These are phyloP conservation scores for Cyclophora albipunctata DNA, from an alignment of 2,888 invertebrate genomes.

Conservation along the genomic window DNA sequence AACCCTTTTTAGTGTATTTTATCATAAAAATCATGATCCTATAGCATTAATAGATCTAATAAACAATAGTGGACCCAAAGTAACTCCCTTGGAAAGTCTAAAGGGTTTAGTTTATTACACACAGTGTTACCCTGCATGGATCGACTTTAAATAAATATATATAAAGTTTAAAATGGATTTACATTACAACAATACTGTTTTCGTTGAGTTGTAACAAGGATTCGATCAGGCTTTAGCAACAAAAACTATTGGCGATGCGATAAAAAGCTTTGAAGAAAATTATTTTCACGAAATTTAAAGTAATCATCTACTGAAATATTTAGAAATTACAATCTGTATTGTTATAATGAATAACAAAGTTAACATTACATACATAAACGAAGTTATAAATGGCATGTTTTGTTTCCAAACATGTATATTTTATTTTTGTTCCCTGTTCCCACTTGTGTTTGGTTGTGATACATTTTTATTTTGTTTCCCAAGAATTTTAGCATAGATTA, in stretches of 20 bases:
- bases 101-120: slow-evolving; percentile 16
- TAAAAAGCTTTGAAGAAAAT: no score
- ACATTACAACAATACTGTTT: not conserved
- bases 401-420: slow-evolving; percentile 17
- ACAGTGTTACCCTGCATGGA: slow-evolving; percentile 50
- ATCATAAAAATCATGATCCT: slow-evolving; percentile 24
- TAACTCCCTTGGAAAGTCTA: slow-evolving; percentile 17
- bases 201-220: no score
- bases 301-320: no score
- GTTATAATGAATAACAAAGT: no score
- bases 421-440: slow-evolving; percentile 30
- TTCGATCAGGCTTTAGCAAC: no score
- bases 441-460: slow-evolving; percentile 46
- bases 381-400: slow-evolving; percentile 21
- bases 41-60: slow-evolving; percentile 29
- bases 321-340: no score
- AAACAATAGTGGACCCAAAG: slow-evolving; percentile 25
- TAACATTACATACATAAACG: not conserved
- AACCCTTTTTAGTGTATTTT: slow-evolving; percentile 51
- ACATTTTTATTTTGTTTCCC: slow-evolving; percentile 28
- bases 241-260: no score
- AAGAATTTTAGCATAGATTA: slow-evolving; percentile 5
- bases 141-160: slow-evolving; percentile 22
- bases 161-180: slow-evolving; percentile 18
- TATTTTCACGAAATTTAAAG: no score